A percentile compares a stretch with the other conserved stretches of the same genome.
These are phyloP conservation scores for Drosophila obscura DNA, from an alignment of 1,140 invertebrate species.

Conservation along the genomic window DNA sequence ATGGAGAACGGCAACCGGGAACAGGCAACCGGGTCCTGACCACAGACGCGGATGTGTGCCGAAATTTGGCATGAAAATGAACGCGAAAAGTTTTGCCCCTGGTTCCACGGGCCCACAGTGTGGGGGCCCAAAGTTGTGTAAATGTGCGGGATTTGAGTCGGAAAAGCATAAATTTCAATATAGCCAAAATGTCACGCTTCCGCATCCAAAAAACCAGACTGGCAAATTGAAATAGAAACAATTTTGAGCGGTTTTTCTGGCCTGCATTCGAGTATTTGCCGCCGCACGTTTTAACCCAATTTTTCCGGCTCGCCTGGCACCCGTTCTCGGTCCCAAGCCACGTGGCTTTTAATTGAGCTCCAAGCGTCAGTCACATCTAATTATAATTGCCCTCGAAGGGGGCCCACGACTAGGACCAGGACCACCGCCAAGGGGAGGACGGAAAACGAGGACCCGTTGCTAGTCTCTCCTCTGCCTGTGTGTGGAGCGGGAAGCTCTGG, in stretches of 20 bases:
- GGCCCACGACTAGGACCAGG: neutral
- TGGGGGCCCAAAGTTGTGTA: conserved; percentile 62
- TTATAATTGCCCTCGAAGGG: conserved; percentile 64
- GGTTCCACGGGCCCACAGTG: neutral
- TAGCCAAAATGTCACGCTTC: conserved; percentile 70
- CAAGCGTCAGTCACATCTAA: conserved; percentile 66
- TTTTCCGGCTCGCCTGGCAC: conserved; percentile 44
- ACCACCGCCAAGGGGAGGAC: too few species aligned
- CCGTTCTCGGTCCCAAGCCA: conserved; percentile 12
- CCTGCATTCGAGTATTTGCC: conserved; percentile 20
- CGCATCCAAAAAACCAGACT: conserved; percentile 50
- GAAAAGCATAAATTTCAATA: conserved; percentile 78
- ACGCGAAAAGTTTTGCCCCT: conserved; percentile 55
- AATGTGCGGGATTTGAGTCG: conserved; percentile 63
- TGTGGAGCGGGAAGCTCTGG: neutral
- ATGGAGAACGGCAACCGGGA: too few species aligned
- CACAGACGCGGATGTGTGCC: conserved; percentile 60
- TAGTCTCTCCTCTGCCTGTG: neutral
- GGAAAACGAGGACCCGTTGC: too few species aligned
- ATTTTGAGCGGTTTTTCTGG: conserved; percentile 58
- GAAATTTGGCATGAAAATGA: conserved; percentile 60
- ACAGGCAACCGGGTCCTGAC: neutral
- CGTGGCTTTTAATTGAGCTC: conserved; percentile 71
- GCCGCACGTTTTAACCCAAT: conserved; percentile 74
- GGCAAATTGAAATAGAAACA: conserved; percentile 74